These are phyloP conservation scores for Macrosiphum euphorbiae DNA, from an alignment of 2,888 invertebrate genomes.

Conservation along the genomic window DNA sequence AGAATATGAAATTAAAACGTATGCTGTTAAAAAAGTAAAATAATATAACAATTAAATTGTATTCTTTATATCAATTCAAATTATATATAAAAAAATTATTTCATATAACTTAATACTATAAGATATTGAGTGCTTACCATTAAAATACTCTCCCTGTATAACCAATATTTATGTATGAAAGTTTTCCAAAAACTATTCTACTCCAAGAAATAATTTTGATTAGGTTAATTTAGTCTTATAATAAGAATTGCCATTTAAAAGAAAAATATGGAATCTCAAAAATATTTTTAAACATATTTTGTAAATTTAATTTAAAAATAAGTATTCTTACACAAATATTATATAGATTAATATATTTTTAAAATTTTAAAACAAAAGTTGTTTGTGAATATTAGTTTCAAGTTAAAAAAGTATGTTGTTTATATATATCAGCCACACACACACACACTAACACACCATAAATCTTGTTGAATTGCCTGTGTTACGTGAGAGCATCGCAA, in stretches of 20 bases:
- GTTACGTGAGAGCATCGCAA: conserved; percentile 51
- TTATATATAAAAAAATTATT: background rate
- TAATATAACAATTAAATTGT: background rate
- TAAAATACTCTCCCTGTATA: background rate
- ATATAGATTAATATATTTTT: background rate
- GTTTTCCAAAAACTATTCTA: background rate
- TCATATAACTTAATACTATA: background rate
- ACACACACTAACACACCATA: conserved; percentile 1
- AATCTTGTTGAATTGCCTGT: conserved; percentile 38
- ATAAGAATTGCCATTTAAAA: background rate
- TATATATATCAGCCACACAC: background rate
- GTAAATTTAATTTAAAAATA: background rate
- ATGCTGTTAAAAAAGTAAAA: background rate
- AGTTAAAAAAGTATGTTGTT: background rate
- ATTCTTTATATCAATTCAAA: background rate
- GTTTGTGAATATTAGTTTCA: background rate
- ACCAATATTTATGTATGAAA: background rate
- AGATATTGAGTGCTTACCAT: background rate
- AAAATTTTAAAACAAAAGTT: conserved; percentile 7
- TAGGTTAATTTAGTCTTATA: background rate
- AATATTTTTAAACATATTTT: background rate
- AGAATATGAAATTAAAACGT: background rate
- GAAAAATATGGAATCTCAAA: background rate
- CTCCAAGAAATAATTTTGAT: background rate
- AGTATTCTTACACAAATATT: background rate